Conservation (phyloP, 2,797 vertebrate species). For the Prionace glauca region DNA sequence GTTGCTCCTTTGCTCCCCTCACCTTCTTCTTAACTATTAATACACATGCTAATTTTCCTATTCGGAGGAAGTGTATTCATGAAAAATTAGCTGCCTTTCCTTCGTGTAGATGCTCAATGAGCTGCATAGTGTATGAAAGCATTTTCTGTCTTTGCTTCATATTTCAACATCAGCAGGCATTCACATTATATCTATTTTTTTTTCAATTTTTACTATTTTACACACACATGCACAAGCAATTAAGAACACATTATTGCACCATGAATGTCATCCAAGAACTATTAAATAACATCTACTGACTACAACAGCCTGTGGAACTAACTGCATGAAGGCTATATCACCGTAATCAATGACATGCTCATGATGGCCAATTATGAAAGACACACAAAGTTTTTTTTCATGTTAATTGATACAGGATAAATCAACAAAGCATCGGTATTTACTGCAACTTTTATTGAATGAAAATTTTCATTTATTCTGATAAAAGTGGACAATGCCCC, state of each 20-base stretch:
- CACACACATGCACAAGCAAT: neutral
- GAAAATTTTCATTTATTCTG: neutral
- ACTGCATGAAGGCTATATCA: neutral
- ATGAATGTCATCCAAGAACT: neutral
- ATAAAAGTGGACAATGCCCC: neutral
- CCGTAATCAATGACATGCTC: neutral
- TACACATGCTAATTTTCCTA: neutral
- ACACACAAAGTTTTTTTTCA: neutral
- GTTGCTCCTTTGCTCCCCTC: neutral
- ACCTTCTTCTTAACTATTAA: neutral
- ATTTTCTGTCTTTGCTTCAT: neutral
- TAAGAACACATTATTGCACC: neutral
- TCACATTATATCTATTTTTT: neutral
- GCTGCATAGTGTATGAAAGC: too few relatives aligned
- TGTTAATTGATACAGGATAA: neutral
- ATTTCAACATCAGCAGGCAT: neutral
- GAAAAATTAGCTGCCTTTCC: neutral
- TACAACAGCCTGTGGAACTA: neutral
- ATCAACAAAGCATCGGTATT: neutral
- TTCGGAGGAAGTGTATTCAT: neutral
- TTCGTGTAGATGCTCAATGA: neutral
- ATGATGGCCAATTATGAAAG: neutral
- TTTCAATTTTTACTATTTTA: neutral
- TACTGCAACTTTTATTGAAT: neutral
- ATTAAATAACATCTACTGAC: neutral